Evolutionary conservation across 2,888 invertebrate species (phyloP), one percentile per base, ranked within the genome.

Genomic region (Camptogramma bilineatum): DNA sequence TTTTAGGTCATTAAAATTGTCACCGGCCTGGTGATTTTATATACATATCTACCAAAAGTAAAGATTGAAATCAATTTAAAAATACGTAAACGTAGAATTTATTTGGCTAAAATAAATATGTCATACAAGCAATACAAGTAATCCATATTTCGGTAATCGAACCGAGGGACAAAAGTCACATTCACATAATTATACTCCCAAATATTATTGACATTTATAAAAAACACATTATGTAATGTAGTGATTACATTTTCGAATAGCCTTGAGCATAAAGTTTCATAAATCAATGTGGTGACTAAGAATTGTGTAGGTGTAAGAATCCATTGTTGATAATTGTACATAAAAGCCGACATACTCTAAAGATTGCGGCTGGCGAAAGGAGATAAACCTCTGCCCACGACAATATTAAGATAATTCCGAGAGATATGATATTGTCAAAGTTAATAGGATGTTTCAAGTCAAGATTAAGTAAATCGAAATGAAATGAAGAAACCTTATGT

Each of bases 331-430:
- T 57, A 63, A 67, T 68, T 62, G 52, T 57, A 66, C 60, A 62
- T 52, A 62, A 54, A 56, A 66, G 19, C 53, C 62, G 55, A 42
- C 63, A 69, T 67, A 18, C 54, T 31, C 31, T 56, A 52, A 44
- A 50, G 28, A 62, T 63, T 60, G 47, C 62, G 61, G 64, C 59
- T 71, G 60, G 69, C 71, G 72, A 72, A 71, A 66, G 62, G 58
- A 68, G 71, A 76, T 74, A 73, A 68, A 65, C 54, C 9, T 16
- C 55, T 39, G 53, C 77, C 74, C 62, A 73, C 77, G 70, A n/a
- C n/a, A n/a, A n/a, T n/a, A n/a, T n/a, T n/a, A n/a, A 68, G 34
- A 51, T 47, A 4, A 44, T 16, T 16, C 17, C 16, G 17, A 3
- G 39, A 39, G 39, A 16, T 44, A 44, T 42, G 42, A 39, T 46